A percentile compares a stretch with the other conserved stretches of the same genome.
Evolutionary conservation across 2,888 invertebrate genomes (phyloP).

Genomic region (Metellina segmentata): DNA sequence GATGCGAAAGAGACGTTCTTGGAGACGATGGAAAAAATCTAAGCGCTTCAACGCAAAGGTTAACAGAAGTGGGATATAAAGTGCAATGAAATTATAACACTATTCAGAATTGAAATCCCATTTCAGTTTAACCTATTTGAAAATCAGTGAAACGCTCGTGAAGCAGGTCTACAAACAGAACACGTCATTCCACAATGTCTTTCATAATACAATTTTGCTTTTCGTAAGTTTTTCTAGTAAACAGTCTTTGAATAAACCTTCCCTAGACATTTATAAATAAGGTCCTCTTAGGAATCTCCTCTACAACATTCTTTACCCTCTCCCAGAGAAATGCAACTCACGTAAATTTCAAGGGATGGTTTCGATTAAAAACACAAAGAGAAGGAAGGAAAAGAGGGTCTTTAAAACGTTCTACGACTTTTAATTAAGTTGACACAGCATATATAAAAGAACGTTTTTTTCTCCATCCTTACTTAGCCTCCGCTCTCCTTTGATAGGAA

Average conservation of each 20-base stretch:
- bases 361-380: conserved; percentile 71
- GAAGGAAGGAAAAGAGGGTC: conserved; percentile 42
- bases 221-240: neutral
- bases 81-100: too few species aligned
- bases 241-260: neutral
- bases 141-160: neutral
- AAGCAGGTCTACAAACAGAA: neutral
- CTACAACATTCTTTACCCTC: neutral
- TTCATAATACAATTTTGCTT: neutral
- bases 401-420: conserved; percentile 72
- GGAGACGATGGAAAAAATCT: too few species aligned
- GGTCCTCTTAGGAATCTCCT: neutral
- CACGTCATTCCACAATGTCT: neutral
- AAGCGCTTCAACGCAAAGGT: too few species aligned
- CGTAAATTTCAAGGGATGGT: conserved; percentile 68
- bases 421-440: conserved; percentile 72
- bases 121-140: neutral
- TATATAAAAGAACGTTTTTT: conserved; percentile 41
- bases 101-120: neutral
- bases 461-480: neutral
- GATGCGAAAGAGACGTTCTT: too few species aligned
- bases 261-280: conserved; percentile 66
- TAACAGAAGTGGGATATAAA: too few species aligned
- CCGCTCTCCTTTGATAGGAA: neutral
- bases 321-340: conserved; percentile 51